Base-by-base conservation (phyloP, 2,113 vertebrate species). In the Chunga burmeisteri region DNA sequence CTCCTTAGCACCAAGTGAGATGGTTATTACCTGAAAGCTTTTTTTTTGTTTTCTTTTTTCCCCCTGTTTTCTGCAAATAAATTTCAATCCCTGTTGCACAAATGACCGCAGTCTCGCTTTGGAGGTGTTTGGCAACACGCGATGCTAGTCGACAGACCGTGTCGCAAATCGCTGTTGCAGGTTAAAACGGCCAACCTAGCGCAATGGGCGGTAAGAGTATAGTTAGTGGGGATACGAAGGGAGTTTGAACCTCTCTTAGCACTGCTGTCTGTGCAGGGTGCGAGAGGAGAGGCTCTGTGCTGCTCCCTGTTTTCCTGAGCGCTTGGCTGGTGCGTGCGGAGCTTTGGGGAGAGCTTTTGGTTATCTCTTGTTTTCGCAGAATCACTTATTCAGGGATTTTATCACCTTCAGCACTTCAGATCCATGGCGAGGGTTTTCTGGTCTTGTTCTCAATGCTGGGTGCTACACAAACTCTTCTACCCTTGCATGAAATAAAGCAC, bases 381-480 rank as follows among this genome's bases (percentile, higher is more conserved):
- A 49, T 56, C 38, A 12, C 38, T 63, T 68, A 23, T 9, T 75
- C 9, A 18, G 49, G 38, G n/a, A 4, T 88, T 88, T 86, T 83
- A 15, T 36, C 15, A 8, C 65, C 71, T 83, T 40, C 46, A 83
- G 46, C 10, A 2, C 40, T 81, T 65, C 1, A 8, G 53, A 26
- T 77, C 22, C 3, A 1, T 25, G 36, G 55, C 0, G 29, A 86
- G 59, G 36, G 13, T 50, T 70, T 91, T 65, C 22, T 44, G 19
- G 23, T 56, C 38, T 66, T n/a, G 13, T 78, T 80, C 42, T 80
- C 36, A 34, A 8, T 73, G 70, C 40, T 49, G 46, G 49, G 30
- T 0, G 0, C 30, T 70, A 22, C 13, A 6, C 14, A 40, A 32
- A 36, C 25, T 17, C 11, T 40, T 74, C 16, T 70, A 11, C 3